Evolutionary conservation across 2,113 vertebrate species (phyloP).

Genomic region (Cavia porcellus): DNA sequence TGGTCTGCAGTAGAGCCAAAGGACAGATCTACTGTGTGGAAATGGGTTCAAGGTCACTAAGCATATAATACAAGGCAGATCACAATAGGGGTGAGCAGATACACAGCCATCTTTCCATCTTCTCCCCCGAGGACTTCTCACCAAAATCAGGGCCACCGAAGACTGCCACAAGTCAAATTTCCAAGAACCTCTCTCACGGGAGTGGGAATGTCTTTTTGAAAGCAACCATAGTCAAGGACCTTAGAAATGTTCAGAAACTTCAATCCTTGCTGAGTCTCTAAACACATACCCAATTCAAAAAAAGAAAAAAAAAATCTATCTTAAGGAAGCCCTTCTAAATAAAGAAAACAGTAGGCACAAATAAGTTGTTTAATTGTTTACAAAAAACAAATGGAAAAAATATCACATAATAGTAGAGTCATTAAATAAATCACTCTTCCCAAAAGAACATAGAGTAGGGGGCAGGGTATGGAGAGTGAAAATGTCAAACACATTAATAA

Average conservation of each 20-base stretch:
- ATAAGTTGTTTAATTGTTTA: conserved; percentile 10
- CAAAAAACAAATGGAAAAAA: conserved; percentile 45
- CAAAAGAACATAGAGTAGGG: not conserved
- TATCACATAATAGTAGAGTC: conserved; percentile 1
- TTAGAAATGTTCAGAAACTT: not conserved
- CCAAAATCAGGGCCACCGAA: not conserved
- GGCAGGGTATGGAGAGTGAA: not conserved
- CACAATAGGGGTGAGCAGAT: not conserved
- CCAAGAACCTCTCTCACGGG: not conserved
- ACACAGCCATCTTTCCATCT: not conserved
- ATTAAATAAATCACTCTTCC: conserved; percentile 32
- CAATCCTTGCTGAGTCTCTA: not conserved
- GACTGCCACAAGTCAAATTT: not conserved
- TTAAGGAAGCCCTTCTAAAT: conserved; percentile 38
- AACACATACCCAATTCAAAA: not conserved
- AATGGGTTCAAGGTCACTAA: not conserved
- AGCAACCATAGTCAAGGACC: not conserved
- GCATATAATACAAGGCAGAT: not conserved
- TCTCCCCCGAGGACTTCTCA: not conserved
- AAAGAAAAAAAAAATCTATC: not conserved
- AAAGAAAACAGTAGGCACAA: not conserved
- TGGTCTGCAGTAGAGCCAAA: not conserved
- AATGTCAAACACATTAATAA: not conserved
- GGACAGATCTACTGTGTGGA: not conserved
- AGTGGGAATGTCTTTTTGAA: not conserved